Base-by-base conservation (phyloP, 1,140 invertebrate genomes). In the Latrodectus geometricus region DNA sequence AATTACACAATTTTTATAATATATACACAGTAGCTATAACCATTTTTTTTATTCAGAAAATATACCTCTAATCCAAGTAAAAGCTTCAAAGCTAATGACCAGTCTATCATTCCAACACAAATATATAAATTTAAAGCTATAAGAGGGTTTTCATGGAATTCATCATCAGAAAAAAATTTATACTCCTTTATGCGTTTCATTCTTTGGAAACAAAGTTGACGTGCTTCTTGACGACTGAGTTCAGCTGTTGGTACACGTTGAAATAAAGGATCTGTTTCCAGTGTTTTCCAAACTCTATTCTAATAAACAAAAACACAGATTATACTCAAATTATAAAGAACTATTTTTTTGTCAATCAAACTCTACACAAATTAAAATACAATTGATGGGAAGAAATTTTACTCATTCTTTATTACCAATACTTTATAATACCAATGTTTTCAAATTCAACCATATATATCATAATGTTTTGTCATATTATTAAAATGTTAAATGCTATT, bases 251-350 rank as follows among this genome's bases (percentile, higher is more conserved):
- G 92, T 92, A 56, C 93, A 52, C 88, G 92, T 86, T 92, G 92
- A 90, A 98, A 99, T 0, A 95, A 89, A 9, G 96, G 95, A 90
- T 97, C 95, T n/a, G 92, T 94, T 91, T 96, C 94, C 56, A 98
- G 90, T 8, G 94, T 94, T 48, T 94, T 93, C 95, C 95, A 97
- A 87, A 98, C 92, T 90, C 94, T 94, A 89, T 95, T 93, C 96
- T 98, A 93, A 90, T 76, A 87, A 79, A 86, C 86, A 77, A 87
- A 88, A 54, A 85, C n/a, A 54, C 66, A 79, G n/a, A 84, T 61
- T 68, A 50, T n/a, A 79, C 17, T 54, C 12, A 1, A 69, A 69
- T n/a, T 69, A 15, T 23, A 9, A 48, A 49, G 35, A 73, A 14
- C 4, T 48, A 49, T 65, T n/a, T 3, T 4, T 69, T 20, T 69